Evolutionary conservation across 2,888 invertebrate genomes (phyloP).

Genomic region (Esperia sulphurella): DNA sequence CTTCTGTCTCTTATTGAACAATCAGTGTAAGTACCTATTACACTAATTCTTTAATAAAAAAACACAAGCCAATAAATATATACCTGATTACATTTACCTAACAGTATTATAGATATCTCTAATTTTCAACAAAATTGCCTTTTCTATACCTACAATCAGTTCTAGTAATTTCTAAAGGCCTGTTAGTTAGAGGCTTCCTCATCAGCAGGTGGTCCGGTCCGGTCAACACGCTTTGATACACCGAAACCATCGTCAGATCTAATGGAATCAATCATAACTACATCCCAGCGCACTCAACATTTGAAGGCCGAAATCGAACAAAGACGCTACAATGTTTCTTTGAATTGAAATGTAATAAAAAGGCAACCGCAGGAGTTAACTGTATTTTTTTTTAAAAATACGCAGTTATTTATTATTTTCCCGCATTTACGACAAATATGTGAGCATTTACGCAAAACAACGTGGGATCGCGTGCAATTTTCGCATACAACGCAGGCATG

Average conservation of each 20-base stretch:
- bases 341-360: constrained; percentile 22
- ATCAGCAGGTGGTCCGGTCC: constrained; percentile 65
- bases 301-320: constrained; percentile 28
- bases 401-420: constrained; percentile 46
- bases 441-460: constrained; percentile 72
- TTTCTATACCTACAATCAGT: constrained; percentile 11
- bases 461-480: constrained; percentile 72
- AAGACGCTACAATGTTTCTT: constrained; percentile 14
- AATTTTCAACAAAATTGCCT: neutral
- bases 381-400: constrained; percentile 28
- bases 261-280: constrained; percentile 74
- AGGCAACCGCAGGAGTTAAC: constrained; percentile 35
- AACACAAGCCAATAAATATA: no score
- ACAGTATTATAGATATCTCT: no score
- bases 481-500: constrained; percentile 63
- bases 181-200: constrained; percentile 40
- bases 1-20: no score
- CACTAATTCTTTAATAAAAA: no score
- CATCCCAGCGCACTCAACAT: constrained; percentile 35
- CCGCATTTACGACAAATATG: constrained; percentile 69
- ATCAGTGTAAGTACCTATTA: no score
- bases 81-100: no score
- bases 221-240: constrained; percentile 70
- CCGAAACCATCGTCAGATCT: constrained; percentile 64
- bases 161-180: constrained; percentile 36